phyloP scores from a whole-genome alignment of 2,797 vertebrate species.

The Hypotaenidia philippensis region DNA sequence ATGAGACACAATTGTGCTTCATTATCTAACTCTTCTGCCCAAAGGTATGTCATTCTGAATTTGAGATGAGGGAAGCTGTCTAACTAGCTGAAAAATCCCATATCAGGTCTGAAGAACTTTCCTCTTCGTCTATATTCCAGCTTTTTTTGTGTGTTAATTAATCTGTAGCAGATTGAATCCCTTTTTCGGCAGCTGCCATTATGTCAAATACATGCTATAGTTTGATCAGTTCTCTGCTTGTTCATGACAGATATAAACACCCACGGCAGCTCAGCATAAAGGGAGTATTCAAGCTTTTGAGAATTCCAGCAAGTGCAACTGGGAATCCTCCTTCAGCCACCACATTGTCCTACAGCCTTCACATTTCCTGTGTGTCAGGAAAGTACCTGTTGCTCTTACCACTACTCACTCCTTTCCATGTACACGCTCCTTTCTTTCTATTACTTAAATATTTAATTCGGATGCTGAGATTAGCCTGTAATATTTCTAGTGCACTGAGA shows the following conservation, averaged over 20 bases:
- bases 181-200: background rate
- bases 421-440: background rate
- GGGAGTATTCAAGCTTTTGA: background rate
- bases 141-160: slow-evolving; percentile 7
- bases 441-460: background rate
- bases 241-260: slow-evolving; percentile 6
- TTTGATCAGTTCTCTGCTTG: slow-evolving; percentile 15
- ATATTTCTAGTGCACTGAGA: background rate
- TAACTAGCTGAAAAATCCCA: background rate
- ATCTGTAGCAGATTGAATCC: slow-evolving; percentile 9
- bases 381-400: background rate
- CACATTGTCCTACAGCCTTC: background rate
- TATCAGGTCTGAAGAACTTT: background rate
- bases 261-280: background rate
- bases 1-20: background rate
- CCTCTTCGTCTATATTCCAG: background rate
- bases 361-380: background rate
- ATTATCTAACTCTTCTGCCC: background rate
- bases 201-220: slow-evolving; percentile 4
- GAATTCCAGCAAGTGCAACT: background rate
- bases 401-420: background rate
- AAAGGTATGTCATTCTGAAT: background rate
- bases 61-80: background rate
- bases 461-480: background rate
- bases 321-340: background rate